phyloP scores from a whole-genome alignment of 2,888 invertebrate species.

The Sminthurides aquaticus region DNA sequence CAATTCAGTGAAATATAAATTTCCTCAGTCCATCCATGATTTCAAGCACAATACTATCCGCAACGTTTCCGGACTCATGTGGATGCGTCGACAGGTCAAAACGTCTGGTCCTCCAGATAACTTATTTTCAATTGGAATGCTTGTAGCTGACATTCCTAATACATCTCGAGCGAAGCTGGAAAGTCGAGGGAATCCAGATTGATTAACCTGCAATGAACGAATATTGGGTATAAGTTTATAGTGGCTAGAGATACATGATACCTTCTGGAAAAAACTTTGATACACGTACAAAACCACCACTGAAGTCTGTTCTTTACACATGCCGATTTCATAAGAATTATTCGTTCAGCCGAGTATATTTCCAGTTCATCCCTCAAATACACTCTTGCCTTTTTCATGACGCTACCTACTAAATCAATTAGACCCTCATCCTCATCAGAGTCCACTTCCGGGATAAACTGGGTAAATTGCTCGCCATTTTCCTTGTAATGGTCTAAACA shows the following conservation, averaged over 20 bases:
- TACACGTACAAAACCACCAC: no score
- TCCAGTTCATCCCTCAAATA: neutral
- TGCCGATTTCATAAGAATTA: no score
- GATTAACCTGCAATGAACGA: neutral
- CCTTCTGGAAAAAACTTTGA: no score
- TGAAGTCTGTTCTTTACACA: no score
- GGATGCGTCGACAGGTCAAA: neutral
- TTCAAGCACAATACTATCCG: neutral
- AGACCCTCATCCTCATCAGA: neutral
- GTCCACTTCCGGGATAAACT: no score
- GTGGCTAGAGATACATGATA: no score
- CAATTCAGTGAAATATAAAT: no score
- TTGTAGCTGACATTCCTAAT: neutral
- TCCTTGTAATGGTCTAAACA: no score
- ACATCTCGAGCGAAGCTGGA: neutral
- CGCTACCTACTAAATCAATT: neutral
- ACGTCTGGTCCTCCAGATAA: conserved; percentile 1
- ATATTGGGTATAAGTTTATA: no score
- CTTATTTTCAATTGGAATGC: neutral
- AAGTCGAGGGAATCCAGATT: neutral
- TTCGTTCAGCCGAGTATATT: neutral
- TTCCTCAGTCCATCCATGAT: neutral
- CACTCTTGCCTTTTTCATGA: neutral
- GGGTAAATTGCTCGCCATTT: no score
- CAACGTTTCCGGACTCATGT: neutral